Conservation (phyloP, 2,888 invertebrate species). For the Drosophila kanekoi region DNA sequence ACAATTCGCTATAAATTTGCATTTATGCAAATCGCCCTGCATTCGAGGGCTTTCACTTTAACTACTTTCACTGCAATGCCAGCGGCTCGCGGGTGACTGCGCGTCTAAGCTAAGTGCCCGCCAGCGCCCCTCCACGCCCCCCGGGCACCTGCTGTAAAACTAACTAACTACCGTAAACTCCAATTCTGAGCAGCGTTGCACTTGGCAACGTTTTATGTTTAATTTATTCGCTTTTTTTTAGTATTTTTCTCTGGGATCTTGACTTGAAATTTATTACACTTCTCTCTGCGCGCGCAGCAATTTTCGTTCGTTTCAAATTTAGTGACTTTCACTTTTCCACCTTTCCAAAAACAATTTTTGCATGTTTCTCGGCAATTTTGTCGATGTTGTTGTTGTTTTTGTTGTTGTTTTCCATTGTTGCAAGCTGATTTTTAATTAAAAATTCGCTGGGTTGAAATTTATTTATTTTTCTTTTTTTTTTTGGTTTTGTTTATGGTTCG, state of each 20-base stretch:
- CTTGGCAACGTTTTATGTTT: slow-evolving; percentile 59
- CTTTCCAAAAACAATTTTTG: slow-evolving; percentile 42
- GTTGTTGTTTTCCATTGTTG: slow-evolving; percentile 28
- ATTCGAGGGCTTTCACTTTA: slow-evolving; percentile 62
- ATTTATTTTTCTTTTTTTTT: slow-evolving; percentile 2
- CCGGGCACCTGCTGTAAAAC: slow-evolving; percentile 29
- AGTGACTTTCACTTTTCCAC: slow-evolving; percentile 71
- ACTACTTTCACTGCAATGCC: slow-evolving; percentile 55
- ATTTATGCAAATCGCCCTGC: slow-evolving; percentile 65
- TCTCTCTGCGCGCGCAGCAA: slow-evolving; percentile 28
- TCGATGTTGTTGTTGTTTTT: neutral
- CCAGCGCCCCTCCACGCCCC: neutral
- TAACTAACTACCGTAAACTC: slow-evolving; percentile 57
- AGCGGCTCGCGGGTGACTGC: slow-evolving; percentile 31
- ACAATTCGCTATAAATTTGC: slow-evolving; percentile 55
- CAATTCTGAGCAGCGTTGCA: slow-evolving; percentile 34
- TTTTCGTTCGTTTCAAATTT: slow-evolving; percentile 53
- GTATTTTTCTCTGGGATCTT: slow-evolving; percentile 40
- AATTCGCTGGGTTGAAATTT: slow-evolving; percentile 32
- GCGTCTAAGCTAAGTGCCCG: slow-evolving; percentile 29
- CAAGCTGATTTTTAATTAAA: slow-evolving; percentile 67
- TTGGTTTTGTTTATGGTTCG: slow-evolving; percentile 14
- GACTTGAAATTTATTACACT: slow-evolving; percentile 52
- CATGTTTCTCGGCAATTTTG: slow-evolving; percentile 26
- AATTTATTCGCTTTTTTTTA: slow-evolving; percentile 65